Evolutionary conservation across 2,113 vertebrate species (phyloP).

Genomic region (Hippoglossus stenolepis): DNA sequence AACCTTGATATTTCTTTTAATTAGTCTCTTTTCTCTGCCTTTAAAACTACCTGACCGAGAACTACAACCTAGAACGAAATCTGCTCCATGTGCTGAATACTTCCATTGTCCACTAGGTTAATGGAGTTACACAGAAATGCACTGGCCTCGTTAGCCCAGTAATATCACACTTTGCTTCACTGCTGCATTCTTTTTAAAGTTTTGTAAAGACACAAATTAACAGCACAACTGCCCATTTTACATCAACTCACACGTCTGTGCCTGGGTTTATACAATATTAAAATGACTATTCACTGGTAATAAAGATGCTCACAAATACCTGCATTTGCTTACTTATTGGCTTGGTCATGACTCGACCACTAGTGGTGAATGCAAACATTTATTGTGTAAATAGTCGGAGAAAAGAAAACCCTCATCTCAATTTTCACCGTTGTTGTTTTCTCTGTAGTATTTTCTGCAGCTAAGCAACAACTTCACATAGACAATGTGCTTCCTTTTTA

Average conservation of each 20-base stretch:
- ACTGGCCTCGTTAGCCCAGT: not conserved
- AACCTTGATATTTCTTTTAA: slow-evolving; percentile 14
- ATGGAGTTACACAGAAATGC: not conserved
- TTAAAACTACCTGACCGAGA: slow-evolving; percentile 5
- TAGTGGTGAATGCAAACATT: no score
- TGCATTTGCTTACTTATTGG: not conserved
- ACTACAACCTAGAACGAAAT: slow-evolving; percentile 6
- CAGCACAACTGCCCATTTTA: no score
- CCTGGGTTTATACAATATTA: not conserved
- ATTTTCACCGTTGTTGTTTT: no score
- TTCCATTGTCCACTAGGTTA: slow-evolving; percentile 7
- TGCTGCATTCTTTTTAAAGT: not conserved
- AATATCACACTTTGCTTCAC: not conserved
- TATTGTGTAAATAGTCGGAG: no score
- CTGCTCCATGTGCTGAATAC: not conserved
- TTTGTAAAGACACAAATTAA: not conserved
- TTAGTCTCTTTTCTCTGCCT: slow-evolving; percentile 24
- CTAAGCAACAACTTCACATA: no score
- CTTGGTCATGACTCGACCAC: not conserved
- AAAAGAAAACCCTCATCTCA: no score
- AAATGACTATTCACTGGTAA: not conserved
- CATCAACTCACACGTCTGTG: no score
- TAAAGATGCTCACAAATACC: not conserved
- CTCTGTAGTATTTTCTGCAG: no score
- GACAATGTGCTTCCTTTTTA: no score